phyloP scores from a whole-genome alignment of 2,113 vertebrate species.

The Sinocyclocheilus anshuiensis region DNA sequence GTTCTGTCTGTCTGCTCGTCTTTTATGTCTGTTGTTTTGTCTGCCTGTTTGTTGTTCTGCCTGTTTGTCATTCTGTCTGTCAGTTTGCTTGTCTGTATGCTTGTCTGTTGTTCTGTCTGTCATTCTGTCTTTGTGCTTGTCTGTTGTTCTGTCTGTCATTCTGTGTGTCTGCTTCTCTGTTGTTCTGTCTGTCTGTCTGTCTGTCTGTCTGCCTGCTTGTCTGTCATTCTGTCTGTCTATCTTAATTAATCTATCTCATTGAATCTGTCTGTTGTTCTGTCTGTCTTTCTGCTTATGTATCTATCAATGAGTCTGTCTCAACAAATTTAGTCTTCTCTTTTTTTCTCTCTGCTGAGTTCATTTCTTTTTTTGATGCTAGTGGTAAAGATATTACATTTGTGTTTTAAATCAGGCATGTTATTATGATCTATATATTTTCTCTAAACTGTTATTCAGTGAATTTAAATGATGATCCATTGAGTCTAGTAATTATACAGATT shows the following conservation, averaged over 20 bases:
- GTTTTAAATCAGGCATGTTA: neutral
- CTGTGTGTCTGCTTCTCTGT: neutral
- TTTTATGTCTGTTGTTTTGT: neutral
- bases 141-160: neutral
- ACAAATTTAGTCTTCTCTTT: neutral
- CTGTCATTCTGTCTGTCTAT: neutral
- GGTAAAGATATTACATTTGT: neutral
- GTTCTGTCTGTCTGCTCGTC: no score
- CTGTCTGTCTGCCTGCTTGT: neutral
- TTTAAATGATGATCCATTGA: neutral
- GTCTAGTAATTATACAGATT: conserved; percentile 4
- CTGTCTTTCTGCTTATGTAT: neutral
- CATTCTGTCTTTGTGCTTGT: neutral
- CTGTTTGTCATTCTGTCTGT: no score
- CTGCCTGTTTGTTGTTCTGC: neutral
- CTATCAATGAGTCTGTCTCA: neutral
- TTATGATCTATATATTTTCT: neutral
- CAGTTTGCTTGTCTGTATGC: no score
- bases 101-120: no score
- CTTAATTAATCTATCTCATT: no score
- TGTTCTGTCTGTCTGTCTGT: neutral
- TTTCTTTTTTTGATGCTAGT: neutral
- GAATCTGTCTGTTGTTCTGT: no score
- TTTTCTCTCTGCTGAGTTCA: neutral
- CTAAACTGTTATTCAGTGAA: neutral